These are phyloP conservation scores for Dexiosoma caninum DNA, from an alignment of 2,888 invertebrate species.

Conservation along the genomic window DNA sequence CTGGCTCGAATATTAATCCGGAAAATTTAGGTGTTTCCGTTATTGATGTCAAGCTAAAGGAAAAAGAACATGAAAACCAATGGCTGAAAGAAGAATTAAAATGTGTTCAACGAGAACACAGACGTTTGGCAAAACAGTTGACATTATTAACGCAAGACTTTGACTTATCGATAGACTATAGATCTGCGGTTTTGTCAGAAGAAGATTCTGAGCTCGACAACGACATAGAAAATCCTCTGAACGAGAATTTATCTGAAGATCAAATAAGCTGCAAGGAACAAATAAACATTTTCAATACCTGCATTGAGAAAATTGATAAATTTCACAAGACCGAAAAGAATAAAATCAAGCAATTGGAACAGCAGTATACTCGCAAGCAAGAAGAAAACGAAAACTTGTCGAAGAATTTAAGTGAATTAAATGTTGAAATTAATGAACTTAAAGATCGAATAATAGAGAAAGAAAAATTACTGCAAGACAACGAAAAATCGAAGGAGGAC, in stretches of 20 bases:
- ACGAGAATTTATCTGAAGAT: slow-evolving; percentile 23
- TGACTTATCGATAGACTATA: slow-evolving; percentile 51
- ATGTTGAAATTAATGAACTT: slow-evolving; percentile 38
- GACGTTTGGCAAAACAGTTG: slow-evolving; percentile 66
- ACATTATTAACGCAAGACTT: slow-evolving; percentile 57
- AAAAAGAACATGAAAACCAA: slow-evolving; percentile 74
- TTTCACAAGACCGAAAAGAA: slow-evolving; percentile 64
- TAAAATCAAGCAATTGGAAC: slow-evolving; percentile 60
- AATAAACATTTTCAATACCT: slow-evolving; percentile 67
- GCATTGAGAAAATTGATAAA: slow-evolving; percentile 66
- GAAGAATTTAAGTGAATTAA: slow-evolving; percentile 39
- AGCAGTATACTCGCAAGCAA: slow-evolving; percentile 41
- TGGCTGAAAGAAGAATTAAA: slow-evolving; percentile 66
- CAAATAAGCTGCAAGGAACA: slow-evolving; percentile 49
- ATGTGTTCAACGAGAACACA: slow-evolving; percentile 63
- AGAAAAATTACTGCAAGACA: slow-evolving; percentile 49
- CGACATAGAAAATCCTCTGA: slow-evolving; percentile 56
- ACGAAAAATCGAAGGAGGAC: slow-evolving; percentile 44
- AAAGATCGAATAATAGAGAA: slow-evolving; percentile 41
- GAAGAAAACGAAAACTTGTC: slow-evolving; percentile 57
- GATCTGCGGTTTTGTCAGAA: neutral
- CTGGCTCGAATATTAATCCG: slow-evolving; percentile 69
- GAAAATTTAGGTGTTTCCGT: slow-evolving; percentile 75
- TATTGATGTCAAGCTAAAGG: slow-evolving; percentile 75
- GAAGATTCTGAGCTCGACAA: slow-evolving; percentile 43